Conservation (phyloP, 2,113 vertebrate species). For the Apteryx mantelli region DNA sequence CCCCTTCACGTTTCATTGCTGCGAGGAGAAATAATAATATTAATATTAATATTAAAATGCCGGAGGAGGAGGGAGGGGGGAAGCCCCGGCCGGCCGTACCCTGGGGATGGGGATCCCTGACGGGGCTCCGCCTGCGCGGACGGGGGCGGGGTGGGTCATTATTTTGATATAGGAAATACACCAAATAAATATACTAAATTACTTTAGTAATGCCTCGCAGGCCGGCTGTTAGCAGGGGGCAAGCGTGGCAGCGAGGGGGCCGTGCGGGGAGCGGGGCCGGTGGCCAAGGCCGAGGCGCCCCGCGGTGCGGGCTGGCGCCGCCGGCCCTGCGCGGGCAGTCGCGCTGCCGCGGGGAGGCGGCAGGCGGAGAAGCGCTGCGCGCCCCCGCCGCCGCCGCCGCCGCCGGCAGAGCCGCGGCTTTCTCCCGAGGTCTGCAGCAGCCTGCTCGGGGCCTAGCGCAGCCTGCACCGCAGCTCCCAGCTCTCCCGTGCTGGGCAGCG, state of each 20-base stretch:
- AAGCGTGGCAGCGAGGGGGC: not conserved
- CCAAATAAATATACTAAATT: too few relatives aligned
- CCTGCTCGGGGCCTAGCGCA: rapidly evolving
- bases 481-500: not conserved
- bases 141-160: not conserved
- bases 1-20: not conserved
- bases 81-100: rapidly evolving
- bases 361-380: not conserved
- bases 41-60: not conserved
- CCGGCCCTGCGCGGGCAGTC: too few relatives aligned
- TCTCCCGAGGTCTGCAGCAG: rapidly evolving
- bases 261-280: too few relatives aligned
- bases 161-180: not conserved
- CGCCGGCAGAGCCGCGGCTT: not conserved
- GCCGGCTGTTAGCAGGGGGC: too few relatives aligned
- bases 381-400: not conserved
- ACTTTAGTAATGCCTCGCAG: not conserved
- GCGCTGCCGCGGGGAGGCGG: too few relatives aligned
- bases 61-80: not conserved
- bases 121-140: not conserved
- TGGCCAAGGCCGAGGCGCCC: not conserved
- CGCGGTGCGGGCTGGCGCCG: too few relatives aligned
- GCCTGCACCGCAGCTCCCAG: rapidly evolving
- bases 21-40: not conserved
- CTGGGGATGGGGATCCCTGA: rapidly evolving